phyloP scores from a whole-genome alignment of 2,113 vertebrate genomes.

The cattle (Bos taurus) region DNA sequence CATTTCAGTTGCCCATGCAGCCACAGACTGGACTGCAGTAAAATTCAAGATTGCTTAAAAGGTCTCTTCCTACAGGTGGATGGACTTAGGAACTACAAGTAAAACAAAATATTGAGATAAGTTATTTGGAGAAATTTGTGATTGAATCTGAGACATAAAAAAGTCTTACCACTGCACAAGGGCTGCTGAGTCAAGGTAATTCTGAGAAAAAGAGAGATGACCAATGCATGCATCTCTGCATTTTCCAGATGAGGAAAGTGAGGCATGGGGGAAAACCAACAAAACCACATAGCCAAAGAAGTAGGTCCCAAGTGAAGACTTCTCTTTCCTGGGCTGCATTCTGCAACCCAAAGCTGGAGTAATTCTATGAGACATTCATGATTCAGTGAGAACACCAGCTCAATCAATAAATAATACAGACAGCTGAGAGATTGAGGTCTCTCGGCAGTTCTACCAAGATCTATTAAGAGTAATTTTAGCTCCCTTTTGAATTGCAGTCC shows the following conservation, averaged over 20 bases:
- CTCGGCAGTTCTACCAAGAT: constrained; percentile 26
- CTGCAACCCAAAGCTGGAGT: not conserved
- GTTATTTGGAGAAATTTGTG: not conserved
- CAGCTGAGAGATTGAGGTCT: constrained; percentile 41
- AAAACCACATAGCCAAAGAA: not conserved
- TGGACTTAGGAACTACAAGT: not conserved
- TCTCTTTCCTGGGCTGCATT: not conserved
- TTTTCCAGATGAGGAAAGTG: not conserved
- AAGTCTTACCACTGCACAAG: not conserved
- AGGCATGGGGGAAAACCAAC: not conserved
- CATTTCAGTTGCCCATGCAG: fast-evolving
- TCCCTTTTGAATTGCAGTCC: constrained; percentile 37
- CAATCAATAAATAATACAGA: constrained; percentile 49
- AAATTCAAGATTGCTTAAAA: not conserved
- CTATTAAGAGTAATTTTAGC: constrained; percentile 58
- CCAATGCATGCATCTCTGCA: not conserved
- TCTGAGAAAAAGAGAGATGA: not conserved
- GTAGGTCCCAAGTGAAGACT: not conserved
- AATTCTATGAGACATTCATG: not conserved
- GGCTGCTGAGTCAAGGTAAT: not conserved
- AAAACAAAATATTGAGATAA: not conserved
- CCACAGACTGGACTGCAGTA: not conserved
- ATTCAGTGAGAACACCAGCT: not conserved
- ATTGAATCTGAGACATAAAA: not conserved
- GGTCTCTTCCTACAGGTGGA: not conserved